Conservation (phyloP, 2,113 vertebrate species). For the Chionodraco myersi region DNA sequence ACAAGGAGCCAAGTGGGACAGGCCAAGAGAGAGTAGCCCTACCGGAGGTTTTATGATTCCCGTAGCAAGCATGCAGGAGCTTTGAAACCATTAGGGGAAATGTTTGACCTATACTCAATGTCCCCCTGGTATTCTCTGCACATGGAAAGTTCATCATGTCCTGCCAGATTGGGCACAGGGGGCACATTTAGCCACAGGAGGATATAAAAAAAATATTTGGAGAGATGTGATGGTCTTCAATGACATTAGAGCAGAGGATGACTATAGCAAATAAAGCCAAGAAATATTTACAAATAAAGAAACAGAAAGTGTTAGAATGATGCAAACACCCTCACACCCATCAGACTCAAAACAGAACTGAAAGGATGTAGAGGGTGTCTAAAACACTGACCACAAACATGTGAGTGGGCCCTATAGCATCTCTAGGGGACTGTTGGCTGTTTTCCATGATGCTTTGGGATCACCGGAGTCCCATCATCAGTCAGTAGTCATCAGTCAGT, state of each 20-base stretch:
- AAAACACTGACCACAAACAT: neutral
- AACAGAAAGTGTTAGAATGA: slow-evolving; percentile 28
- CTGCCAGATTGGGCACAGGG: slow-evolving; percentile 65
- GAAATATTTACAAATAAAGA: slow-evolving; percentile 14
- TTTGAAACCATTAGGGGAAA: slow-evolving; percentile 46
- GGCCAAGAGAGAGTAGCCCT: slow-evolving; percentile 26
- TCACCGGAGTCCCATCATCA: slow-evolving; percentile 58
- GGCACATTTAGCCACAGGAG: slow-evolving; percentile 70
- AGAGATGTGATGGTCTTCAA: slow-evolving; percentile 27
- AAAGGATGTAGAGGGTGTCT: neutral
- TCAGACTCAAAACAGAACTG: slow-evolving; percentile 11
- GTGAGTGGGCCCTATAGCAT: neutral
- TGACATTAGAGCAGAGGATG: slow-evolving; percentile 40
- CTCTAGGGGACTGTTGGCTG: slow-evolving; percentile 32
- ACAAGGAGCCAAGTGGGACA: slow-evolving; percentile 52
- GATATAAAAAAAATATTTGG: slow-evolving; percentile 48
- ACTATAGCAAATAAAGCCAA: neutral
- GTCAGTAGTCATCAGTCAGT: slow-evolving; percentile 66
- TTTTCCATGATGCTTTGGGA: slow-evolving; percentile 38
- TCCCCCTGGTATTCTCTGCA: slow-evolving; percentile 33
- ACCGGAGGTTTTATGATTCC: slow-evolving; percentile 30
- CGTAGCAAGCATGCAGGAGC: slow-evolving; percentile 39
- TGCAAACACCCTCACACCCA: neutral
- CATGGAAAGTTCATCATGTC: slow-evolving; percentile 73
- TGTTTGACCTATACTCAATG: slow-evolving; percentile 64